Percentiles rank a stretch among this genome's conserved stretches.
Conservation (phyloP, 1,140 invertebrate species). For the Alviniconcha marisindica region DNA sequence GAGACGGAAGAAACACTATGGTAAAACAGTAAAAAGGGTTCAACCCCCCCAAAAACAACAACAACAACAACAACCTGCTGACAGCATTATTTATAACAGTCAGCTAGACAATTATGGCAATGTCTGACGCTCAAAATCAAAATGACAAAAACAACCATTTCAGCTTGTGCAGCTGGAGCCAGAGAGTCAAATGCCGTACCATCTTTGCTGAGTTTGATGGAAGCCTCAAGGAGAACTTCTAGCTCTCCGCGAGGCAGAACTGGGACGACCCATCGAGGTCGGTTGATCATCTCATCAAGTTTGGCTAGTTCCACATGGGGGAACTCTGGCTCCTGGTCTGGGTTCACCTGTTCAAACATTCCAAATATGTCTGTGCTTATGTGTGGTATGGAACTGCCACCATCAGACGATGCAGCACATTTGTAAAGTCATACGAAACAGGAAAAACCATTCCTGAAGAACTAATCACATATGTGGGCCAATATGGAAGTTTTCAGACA, state of each 20-base stretch:
- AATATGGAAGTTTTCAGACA: no score
- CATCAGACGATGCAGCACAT: not conserved
- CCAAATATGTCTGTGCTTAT: not conserved
- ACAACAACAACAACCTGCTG: no score
- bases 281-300: slow-evolving; percentile 94
- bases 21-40: no score
- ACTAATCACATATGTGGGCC: not conserved
- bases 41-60: no score
- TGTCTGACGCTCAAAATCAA: no score
- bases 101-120: no score
- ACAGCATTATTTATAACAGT: no score
- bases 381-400: not conserved
- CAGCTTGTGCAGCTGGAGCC: no score
- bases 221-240: slow-evolving; percentile 92
- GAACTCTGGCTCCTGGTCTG: slow-evolving; percentile 84
- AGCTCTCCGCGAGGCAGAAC: slow-evolving; percentile 97
- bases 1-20: no score
- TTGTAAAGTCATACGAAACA: not conserved
- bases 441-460: not conserved
- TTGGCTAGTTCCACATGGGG: slow-evolving; percentile 89
- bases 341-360: slow-evolving; percentile 44
- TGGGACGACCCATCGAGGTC: slow-evolving; percentile 95
- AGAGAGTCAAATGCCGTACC: slow-evolving; percentile 76
- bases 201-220: slow-evolving; percentile 89
- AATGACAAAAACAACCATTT: no score